phyloP scores from a whole-genome alignment of 2,797 vertebrate species.

The Poeciliopsis infans region DNA sequence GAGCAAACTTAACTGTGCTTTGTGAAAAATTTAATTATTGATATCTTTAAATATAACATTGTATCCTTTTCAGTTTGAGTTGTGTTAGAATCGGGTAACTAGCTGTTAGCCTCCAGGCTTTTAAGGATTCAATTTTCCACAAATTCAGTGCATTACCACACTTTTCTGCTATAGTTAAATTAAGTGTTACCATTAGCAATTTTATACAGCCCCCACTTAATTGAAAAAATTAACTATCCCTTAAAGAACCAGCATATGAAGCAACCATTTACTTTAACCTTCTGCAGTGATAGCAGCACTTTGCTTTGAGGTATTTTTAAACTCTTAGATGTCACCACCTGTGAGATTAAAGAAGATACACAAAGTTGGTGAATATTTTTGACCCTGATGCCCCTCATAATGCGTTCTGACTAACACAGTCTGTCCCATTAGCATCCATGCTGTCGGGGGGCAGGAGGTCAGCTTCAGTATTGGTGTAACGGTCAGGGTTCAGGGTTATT shows the following conservation, averaged over 20 bases:
- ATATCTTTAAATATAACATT: not conserved
- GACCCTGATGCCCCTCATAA: slow-evolving; percentile 59
- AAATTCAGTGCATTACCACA: not conserved
- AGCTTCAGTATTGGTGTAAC: slow-evolving; percentile 41
- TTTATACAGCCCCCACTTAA: not conserved
- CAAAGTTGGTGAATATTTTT: slow-evolving; percentile 45
- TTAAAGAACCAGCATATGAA: slow-evolving; percentile 39
- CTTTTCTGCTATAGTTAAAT: not conserved
- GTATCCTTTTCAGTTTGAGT: not conserved
- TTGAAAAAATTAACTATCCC: not conserved
- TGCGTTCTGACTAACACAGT: slow-evolving; percentile 65
- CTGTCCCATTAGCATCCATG: slow-evolving; percentile 71
- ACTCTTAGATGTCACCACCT: slow-evolving; percentile 33
- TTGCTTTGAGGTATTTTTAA: slow-evolving; percentile 43
- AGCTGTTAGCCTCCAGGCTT: not conserved
- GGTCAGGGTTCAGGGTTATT: slow-evolving; percentile 69
- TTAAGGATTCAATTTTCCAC: not conserved
- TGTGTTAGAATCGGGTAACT: not conserved
- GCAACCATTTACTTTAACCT: slow-evolving; percentile 56
- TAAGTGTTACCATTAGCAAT: not conserved
- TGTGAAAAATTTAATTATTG: not conserved
- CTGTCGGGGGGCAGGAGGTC: slow-evolving; percentile 50
- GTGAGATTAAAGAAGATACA: slow-evolving; percentile 34
- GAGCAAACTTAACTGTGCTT: not conserved
- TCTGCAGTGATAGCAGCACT: slow-evolving; percentile 46